A percentile compares a stretch with the other conserved stretches of the same genome.
Conservation (phyloP, 2,113 vertebrate genomes). For the Grantiella picta region DNA sequence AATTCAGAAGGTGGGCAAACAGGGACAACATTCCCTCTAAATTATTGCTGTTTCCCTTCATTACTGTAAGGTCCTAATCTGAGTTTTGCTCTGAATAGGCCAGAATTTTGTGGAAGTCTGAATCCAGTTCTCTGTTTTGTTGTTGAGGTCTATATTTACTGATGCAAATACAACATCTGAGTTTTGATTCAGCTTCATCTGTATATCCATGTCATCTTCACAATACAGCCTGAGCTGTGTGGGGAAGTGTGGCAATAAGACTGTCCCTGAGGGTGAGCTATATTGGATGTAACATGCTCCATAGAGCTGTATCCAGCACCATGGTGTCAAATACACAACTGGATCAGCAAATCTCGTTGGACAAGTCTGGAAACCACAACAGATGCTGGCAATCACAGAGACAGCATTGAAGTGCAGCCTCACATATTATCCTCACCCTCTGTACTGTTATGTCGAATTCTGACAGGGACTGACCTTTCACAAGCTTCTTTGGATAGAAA, state of each 20-base stretch:
- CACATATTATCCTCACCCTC: neutral
- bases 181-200: neutral
- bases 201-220: neutral
- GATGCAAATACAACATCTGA: neutral
- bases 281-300: constrained; percentile 27
- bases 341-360: constrained; percentile 42
- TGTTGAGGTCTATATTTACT: neutral
- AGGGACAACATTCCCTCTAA: neutral
- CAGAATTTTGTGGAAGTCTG: neutral
- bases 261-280: constrained; percentile 21
- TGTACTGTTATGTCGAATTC: neutral
- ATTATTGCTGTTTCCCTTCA: neutral
- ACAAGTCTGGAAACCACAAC: constrained; percentile 46
- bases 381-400: constrained; percentile 38
- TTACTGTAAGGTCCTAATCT: neutral
- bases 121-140: neutral
- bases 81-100: neutral
- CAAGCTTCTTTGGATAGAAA: neutral
- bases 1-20: neutral
- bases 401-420: neutral
- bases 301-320: neutral
- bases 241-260: neutral
- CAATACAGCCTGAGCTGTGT: neutral
- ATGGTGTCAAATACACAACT: constrained; percentile 18
- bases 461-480: neutral